phyloP scores from a whole-genome alignment of 2,797 vertebrate species.

The Poecilia wingei region DNA sequence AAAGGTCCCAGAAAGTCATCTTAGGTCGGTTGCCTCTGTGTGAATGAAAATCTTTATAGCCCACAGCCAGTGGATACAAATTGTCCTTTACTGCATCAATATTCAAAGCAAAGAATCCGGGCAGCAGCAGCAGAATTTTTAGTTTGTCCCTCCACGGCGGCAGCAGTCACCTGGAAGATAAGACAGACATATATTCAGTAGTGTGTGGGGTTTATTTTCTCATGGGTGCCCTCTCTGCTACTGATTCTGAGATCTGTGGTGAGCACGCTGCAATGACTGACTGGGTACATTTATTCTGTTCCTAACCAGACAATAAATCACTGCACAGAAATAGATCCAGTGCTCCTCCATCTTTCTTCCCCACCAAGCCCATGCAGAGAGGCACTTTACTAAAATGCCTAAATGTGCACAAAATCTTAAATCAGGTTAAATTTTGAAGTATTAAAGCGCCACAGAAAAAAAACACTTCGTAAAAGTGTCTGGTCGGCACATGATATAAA shows the following conservation, averaged over 20 bases:
- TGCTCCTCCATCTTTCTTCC: neutral
- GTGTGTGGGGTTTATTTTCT: slow-evolving; percentile 13
- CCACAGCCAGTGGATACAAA: slow-evolving; percentile 21
- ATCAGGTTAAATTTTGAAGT: neutral
- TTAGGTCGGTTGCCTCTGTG: slow-evolving; percentile 27
- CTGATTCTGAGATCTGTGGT: slow-evolving; percentile 2
- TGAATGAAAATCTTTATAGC: slow-evolving; percentile 28
- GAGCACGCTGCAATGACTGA: slow-evolving; percentile 9
- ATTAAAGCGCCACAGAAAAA: neutral
- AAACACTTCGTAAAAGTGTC: neutral
- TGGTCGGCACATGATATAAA: slow-evolving; percentile 2
- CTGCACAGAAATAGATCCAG: slow-evolving; percentile 9
- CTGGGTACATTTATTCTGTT: slow-evolving; percentile 10
- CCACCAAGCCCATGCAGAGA: slow-evolving; percentile 2
- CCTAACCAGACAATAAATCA: slow-evolving; percentile 7
- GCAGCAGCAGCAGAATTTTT: slow-evolving; percentile 21
- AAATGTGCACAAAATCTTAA: slow-evolving; percentile 12
- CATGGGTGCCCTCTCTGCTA: slow-evolving; percentile 19
- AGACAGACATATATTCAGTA: slow-evolving; percentile 36
- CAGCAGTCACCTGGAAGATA: slow-evolving; percentile 65
- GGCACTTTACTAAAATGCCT: slow-evolving; percentile 1
- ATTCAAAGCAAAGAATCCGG: slow-evolving; percentile 40
- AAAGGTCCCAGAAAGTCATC: slow-evolving; percentile 30
- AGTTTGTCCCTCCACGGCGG: slow-evolving; percentile 21
- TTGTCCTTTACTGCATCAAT: slow-evolving; percentile 22